Evolutionary conservation across 2,113 vertebrate genomes (phyloP), one percentile per base, ranked within the genome.

Genomic region (Nymphicus hollandicus): DNA sequence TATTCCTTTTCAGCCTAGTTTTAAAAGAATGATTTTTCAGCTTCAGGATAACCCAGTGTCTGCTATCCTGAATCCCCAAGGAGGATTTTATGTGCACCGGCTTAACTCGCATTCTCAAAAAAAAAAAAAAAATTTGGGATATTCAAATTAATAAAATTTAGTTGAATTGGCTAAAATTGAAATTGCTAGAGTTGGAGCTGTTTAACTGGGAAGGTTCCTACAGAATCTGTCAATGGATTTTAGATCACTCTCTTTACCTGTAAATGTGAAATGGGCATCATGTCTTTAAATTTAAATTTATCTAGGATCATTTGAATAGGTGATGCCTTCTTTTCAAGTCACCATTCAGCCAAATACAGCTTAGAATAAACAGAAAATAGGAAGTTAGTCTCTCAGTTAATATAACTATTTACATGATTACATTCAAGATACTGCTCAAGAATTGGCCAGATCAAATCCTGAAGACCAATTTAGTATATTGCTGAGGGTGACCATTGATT

Each of bases 151-250:
- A 73, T 58, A 65, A 70, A 83, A 68, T 68, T 65, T 8, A 83
- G 27, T 65, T 10, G 3, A 91, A 66, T 24, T 69, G 68, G 47
- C 43, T 80, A 68, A 82, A 63, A 77, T 11, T 8, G 13, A 65
- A 73, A 12, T 85, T 86, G 50, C 53, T 86, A 15, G 88, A 73
- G 23, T 49, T 86, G 20, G 23, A 90, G 70, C 20, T 28, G 13
- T 71, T 89, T 85, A n/a, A 65, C 35, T 82, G 37, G 13, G 24
- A 79, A 93, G 17, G 22, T 60, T 90, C 9, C 8, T 50, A 56
- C 50, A 73, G 61, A 91, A 91, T 79, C 47, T 85, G 22, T 41
- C 50, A 88, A 23, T 90, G 53, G 80, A 61, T 91, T 94, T 96
- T 85, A 90, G 87, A 90, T 46, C 37, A 61, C 17, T 28, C 13